Conservation (phyloP, 1,140 invertebrate genomes). For the Drosophila kikkawai region DNA sequence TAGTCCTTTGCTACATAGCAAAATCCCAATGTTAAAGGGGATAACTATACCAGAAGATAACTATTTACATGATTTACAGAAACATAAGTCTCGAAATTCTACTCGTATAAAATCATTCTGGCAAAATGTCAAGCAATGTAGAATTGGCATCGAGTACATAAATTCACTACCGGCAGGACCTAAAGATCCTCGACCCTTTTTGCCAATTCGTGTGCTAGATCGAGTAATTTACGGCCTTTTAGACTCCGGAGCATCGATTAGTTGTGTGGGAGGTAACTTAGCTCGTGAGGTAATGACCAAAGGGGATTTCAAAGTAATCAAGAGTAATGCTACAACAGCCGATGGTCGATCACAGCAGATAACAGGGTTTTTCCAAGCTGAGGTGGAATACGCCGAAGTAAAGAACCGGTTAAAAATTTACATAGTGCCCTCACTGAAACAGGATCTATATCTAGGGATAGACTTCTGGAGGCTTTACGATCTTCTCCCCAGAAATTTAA, state of each 20-base stretch:
- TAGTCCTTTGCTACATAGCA: slow-evolving; percentile 11
- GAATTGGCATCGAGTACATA: slow-evolving; percentile 1
- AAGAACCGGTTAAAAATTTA: neutral
- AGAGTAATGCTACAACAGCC: neutral
- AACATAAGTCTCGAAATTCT: neutral
- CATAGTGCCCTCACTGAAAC: neutral
- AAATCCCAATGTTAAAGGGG: neutral
- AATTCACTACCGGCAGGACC: neutral
- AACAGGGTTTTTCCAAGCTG: neutral
- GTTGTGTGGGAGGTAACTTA: neutral
- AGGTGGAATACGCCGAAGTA: neutral
- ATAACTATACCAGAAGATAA: neutral
- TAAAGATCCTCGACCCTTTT: slow-evolving; percentile 2
- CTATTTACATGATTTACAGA: neutral
- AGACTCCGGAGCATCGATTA: neutral
- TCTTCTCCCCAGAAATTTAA: neutral
- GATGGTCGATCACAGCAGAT: neutral
- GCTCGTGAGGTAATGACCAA: neutral
- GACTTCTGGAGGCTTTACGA: neutral
- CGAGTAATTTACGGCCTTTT: neutral
- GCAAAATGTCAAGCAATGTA: slow-evolving; percentile 8
- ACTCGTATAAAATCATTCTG: slow-evolving; percentile 1
- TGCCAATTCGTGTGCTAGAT: neutral
- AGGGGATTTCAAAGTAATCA: neutral
- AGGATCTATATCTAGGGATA: neutral